Base-by-base conservation (phyloP, 2,113 vertebrate genomes). In the Lamprologus sp. region DNA sequence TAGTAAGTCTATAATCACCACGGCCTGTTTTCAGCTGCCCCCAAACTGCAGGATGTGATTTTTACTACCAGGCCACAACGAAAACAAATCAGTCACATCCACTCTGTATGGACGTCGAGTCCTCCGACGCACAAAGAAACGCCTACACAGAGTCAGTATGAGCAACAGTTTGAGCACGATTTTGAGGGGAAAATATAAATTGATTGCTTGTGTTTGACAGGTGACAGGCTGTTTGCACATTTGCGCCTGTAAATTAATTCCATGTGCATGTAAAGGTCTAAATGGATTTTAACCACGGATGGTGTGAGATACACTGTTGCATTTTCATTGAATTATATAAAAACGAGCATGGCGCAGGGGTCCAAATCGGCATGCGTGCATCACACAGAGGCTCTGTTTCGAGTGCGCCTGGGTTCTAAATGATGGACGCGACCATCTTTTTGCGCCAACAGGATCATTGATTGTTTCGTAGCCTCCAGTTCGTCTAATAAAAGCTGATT, bases 91-190 rank as follows among this genome's bases (percentile, higher is more conserved):
- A 77, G 45, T 51, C 83, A 54, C 77, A 81, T 73, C 80, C 81
- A 77, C 75, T 80, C 17, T 47, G 82, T 23, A 26, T 79, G 90
- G 68, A 75, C 51, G 40, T 23, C 4, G 55, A 65, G 60, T 77
- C 58, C 73, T 11, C 37, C 31, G 7, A 14, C 60, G 79, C 84
- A 49, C 83, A 45, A 42, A 75, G 87, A 86, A 89, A 91, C 89
- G 55, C 90, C 89, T 90, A 60, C 82, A 79, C 79, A 83, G 7
- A 73, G 45, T 31, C 23, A 40, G 31, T 2, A 3, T 47, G 82
- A 55, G 82, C 92, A 94, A 90, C 91, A 90, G 89, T 90, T 93
- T 90, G 90, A 37, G 23, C 10, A 11, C 5, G 15, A 82, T 86
- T 77, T 70, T 82, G 3, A 5, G 56, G n/a, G 15, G 0, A 37